Conservation (phyloP, 2,113 vertebrate species). For the Coreoperca whiteheadi region DNA sequence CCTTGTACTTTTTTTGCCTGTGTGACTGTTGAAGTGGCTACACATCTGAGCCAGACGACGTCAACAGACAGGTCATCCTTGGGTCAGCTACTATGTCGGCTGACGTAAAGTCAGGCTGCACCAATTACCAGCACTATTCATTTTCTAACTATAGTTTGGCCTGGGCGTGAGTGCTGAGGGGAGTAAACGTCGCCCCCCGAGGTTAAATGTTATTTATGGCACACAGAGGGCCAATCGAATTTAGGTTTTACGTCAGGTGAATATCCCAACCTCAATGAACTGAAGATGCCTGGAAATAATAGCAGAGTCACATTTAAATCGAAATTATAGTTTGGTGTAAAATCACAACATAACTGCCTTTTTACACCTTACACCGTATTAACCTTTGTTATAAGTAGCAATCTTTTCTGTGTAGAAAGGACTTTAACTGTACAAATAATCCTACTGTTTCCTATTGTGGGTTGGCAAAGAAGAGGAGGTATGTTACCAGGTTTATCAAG, state of each 20-base stretch:
- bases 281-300: background rate
- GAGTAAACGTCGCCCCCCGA: conserved; percentile 22
- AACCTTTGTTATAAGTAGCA: background rate
- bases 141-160: conserved; percentile 35
- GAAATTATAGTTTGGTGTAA: background rate
- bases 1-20: background rate
- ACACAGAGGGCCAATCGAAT: conserved; percentile 27
- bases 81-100: conserved; percentile 38
- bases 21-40: background rate
- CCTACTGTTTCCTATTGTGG: background rate
- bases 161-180: conserved; percentile 3
- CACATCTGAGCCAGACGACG: conserved; percentile 16
- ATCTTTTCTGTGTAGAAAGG: background rate
- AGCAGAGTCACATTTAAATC: background rate
- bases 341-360: background rate
- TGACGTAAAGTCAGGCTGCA: conserved; percentile 48
- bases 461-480: background rate
- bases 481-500: background rate
- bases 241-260: conserved; percentile 14
- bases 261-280: conserved; percentile 21
- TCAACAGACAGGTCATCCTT: conserved; percentile 42
- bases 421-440: background rate
- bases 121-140: conserved; percentile 40
- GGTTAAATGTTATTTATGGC: conserved; percentile 51
- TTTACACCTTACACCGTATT: background rate